These are phyloP conservation scores for Ammodytes dubius DNA, from an alignment of 2,113 vertebrate species.

Conservation along the genomic window DNA sequence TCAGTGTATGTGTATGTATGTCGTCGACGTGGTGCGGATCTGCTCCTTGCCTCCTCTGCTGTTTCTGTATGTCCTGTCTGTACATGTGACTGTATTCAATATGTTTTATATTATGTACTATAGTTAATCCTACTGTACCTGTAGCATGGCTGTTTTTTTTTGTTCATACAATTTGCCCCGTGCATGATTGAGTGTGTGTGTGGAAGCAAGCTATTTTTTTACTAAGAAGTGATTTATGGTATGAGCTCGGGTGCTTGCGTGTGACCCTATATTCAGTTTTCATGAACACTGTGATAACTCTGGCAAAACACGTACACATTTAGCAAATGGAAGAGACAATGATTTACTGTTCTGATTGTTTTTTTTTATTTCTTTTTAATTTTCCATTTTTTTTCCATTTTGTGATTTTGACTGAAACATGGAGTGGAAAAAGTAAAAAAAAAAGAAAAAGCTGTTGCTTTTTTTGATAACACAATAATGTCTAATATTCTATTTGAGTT, in stretches of 20 bases:
- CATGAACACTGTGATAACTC: slow-evolving; percentile 81
- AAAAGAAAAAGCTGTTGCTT: slow-evolving; percentile 52
- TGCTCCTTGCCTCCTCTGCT: slow-evolving; percentile 51
- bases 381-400: slow-evolving; percentile 57
- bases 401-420: slow-evolving; percentile 61
- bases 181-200: slow-evolving; percentile 60
- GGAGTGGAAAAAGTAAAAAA: slow-evolving; percentile 53
- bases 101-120: slow-evolving; percentile 78
- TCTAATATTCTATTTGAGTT: slow-evolving; percentile 79
- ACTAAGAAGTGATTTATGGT: slow-evolving; percentile 65
- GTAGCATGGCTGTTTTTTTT: slow-evolving; percentile 77
- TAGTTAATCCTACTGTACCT: slow-evolving; percentile 77
- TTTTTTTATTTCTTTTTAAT: not conserved
- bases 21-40: slow-evolving; percentile 27
- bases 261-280: slow-evolving; percentile 70
- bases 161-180: slow-evolving; percentile 60
- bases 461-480: slow-evolving; percentile 69
- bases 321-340: slow-evolving; percentile 64
- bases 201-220: slow-evolving; percentile 67
- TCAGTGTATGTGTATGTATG: slow-evolving; percentile 37
- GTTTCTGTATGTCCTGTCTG: slow-evolving; percentile 49
- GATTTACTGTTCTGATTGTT: slow-evolving; percentile 43
- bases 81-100: slow-evolving; percentile 63
- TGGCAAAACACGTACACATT: slow-evolving; percentile 64
- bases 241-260: slow-evolving; percentile 62